A percentile compares a stretch with the other conserved stretches of the same genome.
phyloP scores from a whole-genome alignment of 2,888 invertebrate genomes.

The Ectemnius continuus region DNA sequence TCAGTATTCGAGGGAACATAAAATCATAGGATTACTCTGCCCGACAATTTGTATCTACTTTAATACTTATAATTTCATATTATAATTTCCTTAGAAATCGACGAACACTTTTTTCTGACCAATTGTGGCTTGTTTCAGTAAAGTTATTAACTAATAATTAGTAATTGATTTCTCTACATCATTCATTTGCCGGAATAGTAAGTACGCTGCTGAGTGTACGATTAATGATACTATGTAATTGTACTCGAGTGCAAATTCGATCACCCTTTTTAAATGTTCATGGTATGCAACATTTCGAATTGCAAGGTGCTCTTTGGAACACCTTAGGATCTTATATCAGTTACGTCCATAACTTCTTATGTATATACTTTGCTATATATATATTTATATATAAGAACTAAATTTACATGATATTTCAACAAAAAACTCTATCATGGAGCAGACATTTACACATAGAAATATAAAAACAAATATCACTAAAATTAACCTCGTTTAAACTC shows the following conservation, averaged over 20 bases:
- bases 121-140: slow-evolving; percentile 49
- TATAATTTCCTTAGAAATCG: slow-evolving; percentile 55
- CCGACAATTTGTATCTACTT: slow-evolving; percentile 48
- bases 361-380: slow-evolving; percentile 57
- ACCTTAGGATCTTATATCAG: slow-evolving; percentile 57
- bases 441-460: slow-evolving; percentile 76
- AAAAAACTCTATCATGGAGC: slow-evolving; percentile 74
- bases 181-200: slow-evolving; percentile 62
- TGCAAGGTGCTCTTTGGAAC: slow-evolving; percentile 46
- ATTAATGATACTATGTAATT: slow-evolving; percentile 69
- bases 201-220: slow-evolving; percentile 73
- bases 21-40: slow-evolving; percentile 47
- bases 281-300: slow-evolving; percentile 57
- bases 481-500: slow-evolving; percentile 69
- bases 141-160: slow-evolving; percentile 48
- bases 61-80: slow-evolving; percentile 42
- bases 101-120: slow-evolving; percentile 61
- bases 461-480: slow-evolving; percentile 74
- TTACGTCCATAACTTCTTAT: slow-evolving; percentile 65
- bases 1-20: slow-evolving; percentile 55
- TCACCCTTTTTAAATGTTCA: slow-evolving; percentile 59
- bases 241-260: slow-evolving; percentile 72
- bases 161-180: slow-evolving; percentile 50
- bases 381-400: slow-evolving; percentile 62
- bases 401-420: slow-evolving; percentile 77